A percentile compares a stretch with the other conserved stretches of the same genome.
phyloP scores from a whole-genome alignment of 37 sponge, comb jelly and placozoan genomes.

The Beroe ovata region DNA sequence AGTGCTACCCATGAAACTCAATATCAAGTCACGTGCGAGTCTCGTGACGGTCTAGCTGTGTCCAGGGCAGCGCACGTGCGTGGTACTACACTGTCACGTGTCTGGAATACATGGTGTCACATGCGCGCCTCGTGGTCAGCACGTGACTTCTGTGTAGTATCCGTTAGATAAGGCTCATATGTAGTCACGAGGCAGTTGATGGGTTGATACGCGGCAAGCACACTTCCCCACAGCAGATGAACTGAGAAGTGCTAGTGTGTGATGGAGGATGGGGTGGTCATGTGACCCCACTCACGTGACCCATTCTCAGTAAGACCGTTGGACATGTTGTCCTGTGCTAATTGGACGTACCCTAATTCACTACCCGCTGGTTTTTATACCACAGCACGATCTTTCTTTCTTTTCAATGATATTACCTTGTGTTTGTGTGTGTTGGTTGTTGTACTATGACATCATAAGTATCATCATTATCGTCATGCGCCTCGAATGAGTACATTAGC shows the following conservation, averaged over 20 bases:
- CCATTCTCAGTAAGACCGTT: background rate
- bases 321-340: background rate
- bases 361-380: background rate
- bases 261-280: background rate
- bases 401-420: background rate
- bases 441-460: no score
- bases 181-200: background rate
- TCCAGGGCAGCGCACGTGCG: background rate
- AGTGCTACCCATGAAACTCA: background rate
- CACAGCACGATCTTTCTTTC: background rate
- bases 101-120: background rate
- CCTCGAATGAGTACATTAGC: background rate
- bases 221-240: background rate
- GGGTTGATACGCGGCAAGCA: background rate
- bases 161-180: background rate
- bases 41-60: background rate
- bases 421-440: background rate
- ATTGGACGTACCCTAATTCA: background rate
- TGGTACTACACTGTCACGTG: background rate
- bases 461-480: no score
- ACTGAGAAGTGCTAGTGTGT: background rate
- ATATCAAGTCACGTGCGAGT: background rate
- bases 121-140: background rate
- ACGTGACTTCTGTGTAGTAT: background rate
- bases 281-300: background rate